Evolutionary conservation across 2,888 invertebrate species (phyloP), one percentile per base, ranked within the genome.

Genomic region (Ectemnius cavifrons): DNA sequence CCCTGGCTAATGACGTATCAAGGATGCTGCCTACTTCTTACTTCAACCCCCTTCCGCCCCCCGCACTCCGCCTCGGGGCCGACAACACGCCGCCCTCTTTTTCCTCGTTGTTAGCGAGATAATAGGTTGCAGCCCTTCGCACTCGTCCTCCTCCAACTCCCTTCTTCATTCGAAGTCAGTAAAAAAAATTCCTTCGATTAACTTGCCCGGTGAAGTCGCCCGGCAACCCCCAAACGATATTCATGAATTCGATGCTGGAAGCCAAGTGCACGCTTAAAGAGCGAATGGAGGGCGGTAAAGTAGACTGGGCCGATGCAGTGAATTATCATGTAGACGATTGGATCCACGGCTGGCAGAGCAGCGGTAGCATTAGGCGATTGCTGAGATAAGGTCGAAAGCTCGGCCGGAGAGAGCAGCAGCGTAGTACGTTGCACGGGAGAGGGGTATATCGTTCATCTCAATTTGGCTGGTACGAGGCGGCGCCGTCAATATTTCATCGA

Each of bases 1-100:
- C 63, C 79, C 81, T 81, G 78, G 85, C 86, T 87, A 88, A 89
- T 87, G 86, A 89, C 84, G 83, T 84, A 85, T 84, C 80, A 79
- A 80, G 80, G 79, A 84, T 83, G 75, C 75, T 77, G 71, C 58
- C 69, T 78, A 70, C 73, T 83, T 78, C 72, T 75, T 81, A 67
- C 72, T 73, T 59, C 67, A 46, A 59, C 61, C 60, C 56, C 63
- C 56, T 52, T 47, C 11, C 65, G 67, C 66, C 49, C 49, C 20
- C 67, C 49, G 49, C 2, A n/a, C 52, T 4, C 61, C 37, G 37
- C 37, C 37, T 11, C 37, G 11, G 37, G 5, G 16, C 62, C 75
- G 70, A 63, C 63, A 64, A 73, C 68, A 49, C 27, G 61, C 73
- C 47, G 61, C 62, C 62, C 65, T 49, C 62, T 76, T 63, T 56